Evolutionary conservation across 2,888 invertebrate genomes (phyloP).

Genomic region (Metellina segmentata): DNA sequence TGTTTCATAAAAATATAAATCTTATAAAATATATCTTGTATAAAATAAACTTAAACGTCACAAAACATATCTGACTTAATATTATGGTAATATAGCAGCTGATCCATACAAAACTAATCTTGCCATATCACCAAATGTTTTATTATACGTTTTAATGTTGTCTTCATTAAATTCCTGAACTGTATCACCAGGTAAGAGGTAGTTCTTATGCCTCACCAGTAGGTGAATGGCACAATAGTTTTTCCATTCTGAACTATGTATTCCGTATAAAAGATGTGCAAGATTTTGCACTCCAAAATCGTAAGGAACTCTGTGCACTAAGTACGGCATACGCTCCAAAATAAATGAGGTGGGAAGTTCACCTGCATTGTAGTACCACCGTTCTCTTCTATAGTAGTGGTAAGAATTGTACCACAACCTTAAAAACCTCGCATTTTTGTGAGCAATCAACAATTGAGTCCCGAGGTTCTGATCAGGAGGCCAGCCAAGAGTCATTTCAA

Average conservation of each 20-base stretch:
- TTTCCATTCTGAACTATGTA: constrained; percentile 79
- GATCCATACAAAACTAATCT: constrained; percentile 77
- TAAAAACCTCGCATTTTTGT: constrained; percentile 80
- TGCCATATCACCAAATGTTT: constrained; percentile 79
- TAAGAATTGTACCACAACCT: constrained; percentile 81
- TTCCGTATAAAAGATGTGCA: constrained; percentile 79
- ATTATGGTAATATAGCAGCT: constrained; percentile 18
- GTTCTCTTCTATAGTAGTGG: constrained; percentile 79
- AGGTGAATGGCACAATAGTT: constrained; percentile 80
- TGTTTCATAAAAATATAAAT: too few species aligned
- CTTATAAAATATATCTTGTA: too few species aligned
- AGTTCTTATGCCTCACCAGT: constrained; percentile 80
- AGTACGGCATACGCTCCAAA: constrained; percentile 79
- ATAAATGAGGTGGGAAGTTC: constrained; percentile 81
- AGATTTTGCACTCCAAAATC: constrained; percentile 81
- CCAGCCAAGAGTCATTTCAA: constrained; percentile 81
- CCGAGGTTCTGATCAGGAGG: constrained; percentile 80
- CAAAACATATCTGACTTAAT: too few species aligned
- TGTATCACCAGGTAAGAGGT: constrained; percentile 77
- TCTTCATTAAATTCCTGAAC: constrained; percentile 77
- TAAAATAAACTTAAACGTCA: too few species aligned
- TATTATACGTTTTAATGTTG: constrained; percentile 78
- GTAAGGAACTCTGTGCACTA: constrained; percentile 80
- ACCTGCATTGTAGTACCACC: constrained; percentile 81
- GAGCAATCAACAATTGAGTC: constrained; percentile 80